These are phyloP conservation scores for Samia ricini DNA, from an alignment of 1,140 invertebrate species.

Conservation along the genomic window DNA sequence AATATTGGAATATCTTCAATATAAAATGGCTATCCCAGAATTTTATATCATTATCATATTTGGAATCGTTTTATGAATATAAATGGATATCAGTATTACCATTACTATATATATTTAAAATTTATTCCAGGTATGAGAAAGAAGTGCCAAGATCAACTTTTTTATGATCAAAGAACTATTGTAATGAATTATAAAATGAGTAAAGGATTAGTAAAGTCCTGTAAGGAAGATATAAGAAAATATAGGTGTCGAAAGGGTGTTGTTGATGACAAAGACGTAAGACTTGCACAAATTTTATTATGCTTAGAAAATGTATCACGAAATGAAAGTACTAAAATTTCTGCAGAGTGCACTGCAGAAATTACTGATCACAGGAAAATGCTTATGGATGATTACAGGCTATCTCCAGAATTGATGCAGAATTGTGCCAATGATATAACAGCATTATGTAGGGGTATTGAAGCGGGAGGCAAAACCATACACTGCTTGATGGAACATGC, in stretches of 20 bases:
- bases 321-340: constrained; percentile 84
- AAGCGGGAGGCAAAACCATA: constrained; percentile 91
- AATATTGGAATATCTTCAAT: too few relatives aligned
- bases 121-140: constrained; percentile 77
- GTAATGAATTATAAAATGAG: constrained; percentile 95
- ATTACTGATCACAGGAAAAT: constrained; percentile 94
- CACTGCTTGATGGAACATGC: constrained; percentile 98
- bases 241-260: constrained; percentile 87
- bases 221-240: constrained; percentile 92
- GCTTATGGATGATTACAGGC: constrained; percentile 94
- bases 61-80: too few relatives aligned
- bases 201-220: constrained; percentile 91
- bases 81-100: neutral
- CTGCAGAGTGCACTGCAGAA: constrained; percentile 89
- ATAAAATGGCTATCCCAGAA: too few relatives aligned
- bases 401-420: constrained; percentile 94
- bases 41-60: too few relatives aligned
- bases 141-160: constrained; percentile 91
- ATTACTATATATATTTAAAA: neutral
- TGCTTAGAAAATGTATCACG: constrained; percentile 93
- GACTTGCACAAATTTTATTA: constrained; percentile 93
- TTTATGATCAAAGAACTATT: constrained; percentile 91
- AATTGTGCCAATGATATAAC: constrained; percentile 92
- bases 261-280: constrained; percentile 89
- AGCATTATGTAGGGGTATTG: constrained; percentile 84